phyloP scores from a whole-genome alignment of 1,140 invertebrate genomes.

The Goniozus legneri region DNA sequence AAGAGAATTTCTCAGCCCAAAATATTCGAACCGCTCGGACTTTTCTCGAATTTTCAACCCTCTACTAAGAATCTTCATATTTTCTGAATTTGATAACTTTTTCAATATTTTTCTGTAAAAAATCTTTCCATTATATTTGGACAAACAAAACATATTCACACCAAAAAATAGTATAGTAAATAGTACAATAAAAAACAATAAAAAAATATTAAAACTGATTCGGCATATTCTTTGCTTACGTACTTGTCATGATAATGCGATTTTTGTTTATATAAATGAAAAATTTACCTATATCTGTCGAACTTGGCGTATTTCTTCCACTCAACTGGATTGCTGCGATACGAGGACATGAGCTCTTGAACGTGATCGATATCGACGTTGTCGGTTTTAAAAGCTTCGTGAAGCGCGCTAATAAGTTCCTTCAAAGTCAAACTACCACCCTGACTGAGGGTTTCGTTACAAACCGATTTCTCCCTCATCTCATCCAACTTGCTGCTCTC shows the following conservation, averaged over 20 bases:
- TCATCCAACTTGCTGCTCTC: conserved; percentile 1
- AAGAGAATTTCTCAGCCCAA: too few species aligned
- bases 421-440: conserved; percentile 57
- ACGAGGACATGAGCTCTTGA: conserved; percentile 75
- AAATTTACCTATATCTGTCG: conserved; percentile 80
- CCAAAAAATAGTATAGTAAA: too few species aligned
- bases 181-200: too few species aligned
- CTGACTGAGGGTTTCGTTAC: not conserved
- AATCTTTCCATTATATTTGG: too few species aligned
- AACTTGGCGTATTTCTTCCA: conserved; percentile 96
- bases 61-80: too few species aligned
- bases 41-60: too few species aligned
- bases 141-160: too few species aligned
- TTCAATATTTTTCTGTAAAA: too few species aligned
- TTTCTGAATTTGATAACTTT: too few species aligned
- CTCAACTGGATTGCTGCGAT: conserved; percentile 83
- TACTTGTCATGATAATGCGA: too few species aligned
- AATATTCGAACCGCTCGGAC: too few species aligned
- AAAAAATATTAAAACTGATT: not conserved
- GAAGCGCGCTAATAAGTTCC: conserved; percentile 70
- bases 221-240: too few species aligned
- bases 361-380: conserved; percentile 87
- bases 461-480: conserved; percentile 1
- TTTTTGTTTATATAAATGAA: not conserved
- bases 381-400: conserved; percentile 72